Evolutionary conservation across 2,113 vertebrate species (phyloP).

Genomic region (Geothlypis trichas): DNA sequence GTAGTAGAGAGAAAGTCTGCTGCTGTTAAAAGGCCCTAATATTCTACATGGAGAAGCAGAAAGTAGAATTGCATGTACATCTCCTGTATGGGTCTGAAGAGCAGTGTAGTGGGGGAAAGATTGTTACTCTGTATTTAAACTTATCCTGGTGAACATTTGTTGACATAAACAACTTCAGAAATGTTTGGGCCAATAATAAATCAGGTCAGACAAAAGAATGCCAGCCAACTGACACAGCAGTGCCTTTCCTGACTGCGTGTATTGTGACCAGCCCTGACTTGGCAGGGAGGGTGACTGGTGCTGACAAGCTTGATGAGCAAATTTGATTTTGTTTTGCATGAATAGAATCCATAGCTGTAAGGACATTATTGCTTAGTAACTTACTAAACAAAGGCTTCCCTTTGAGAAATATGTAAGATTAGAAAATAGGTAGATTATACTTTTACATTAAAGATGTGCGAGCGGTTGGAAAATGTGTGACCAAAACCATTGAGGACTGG

Average conservation of each 20-base stretch:
- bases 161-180: slow-evolving; percentile 20
- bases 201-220: slow-evolving; percentile 34
- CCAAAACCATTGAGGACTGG: not conserved
- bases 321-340: not conserved
- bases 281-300: not conserved
- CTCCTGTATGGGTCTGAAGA: not conserved
- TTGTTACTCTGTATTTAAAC: not conserved
- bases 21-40: not conserved
- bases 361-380: not conserved
- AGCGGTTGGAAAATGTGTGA: not conserved
- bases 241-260: not conserved
- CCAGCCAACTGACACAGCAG: slow-evolving; percentile 49
- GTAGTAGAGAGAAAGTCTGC: not conserved
- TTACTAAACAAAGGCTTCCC: not conserved
- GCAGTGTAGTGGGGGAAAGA: not conserved
- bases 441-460: not conserved
- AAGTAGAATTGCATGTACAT: not conserved
- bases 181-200: slow-evolving; percentile 7
- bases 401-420: not conserved
- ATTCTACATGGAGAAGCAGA: not conserved
- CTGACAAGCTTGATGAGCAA: not conserved
- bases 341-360: not conserved
- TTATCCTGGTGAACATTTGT: not conserved
- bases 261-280: slow-evolving; percentile 27
- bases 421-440: not conserved